Conservation (phyloP, 2,797 vertebrate species). For the Galaxias olidus region DNA sequence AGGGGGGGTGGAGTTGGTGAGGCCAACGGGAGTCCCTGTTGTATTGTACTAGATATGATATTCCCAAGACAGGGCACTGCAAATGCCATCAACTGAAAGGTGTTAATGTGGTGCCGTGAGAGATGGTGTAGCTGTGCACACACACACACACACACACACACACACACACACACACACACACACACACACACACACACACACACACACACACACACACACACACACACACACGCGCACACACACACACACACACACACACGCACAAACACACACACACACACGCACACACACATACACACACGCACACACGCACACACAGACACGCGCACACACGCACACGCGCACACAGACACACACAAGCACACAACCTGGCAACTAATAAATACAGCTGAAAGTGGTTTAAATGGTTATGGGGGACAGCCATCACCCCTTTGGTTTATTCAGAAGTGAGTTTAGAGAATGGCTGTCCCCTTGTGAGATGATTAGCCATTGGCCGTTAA, state of each 20-base stretch:
- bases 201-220: neutral
- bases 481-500: constrained; percentile 51
- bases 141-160: constrained; percentile 10
- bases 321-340: constrained; percentile 8
- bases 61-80: constrained; percentile 46
- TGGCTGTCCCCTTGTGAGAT: constrained; percentile 42
- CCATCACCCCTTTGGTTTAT: constrained; percentile 28
- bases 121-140: constrained; percentile 15
- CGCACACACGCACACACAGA: constrained; percentile 21
- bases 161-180: neutral
- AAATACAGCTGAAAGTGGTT: constrained; percentile 38
- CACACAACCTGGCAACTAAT: constrained; percentile 39
- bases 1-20: neutral
- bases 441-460: constrained; percentile 32
- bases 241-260: constrained; percentile 35
- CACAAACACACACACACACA: constrained; percentile 6
- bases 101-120: constrained; percentile 60
- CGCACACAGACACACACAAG: constrained; percentile 2
- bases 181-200: constrained; percentile 31
- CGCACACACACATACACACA: neutral
- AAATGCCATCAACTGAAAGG: constrained; percentile 56
- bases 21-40: constrained; percentile 46
- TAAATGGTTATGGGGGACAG: constrained; percentile 43
- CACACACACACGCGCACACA: neutral
- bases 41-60: constrained; percentile 47